These are phyloP conservation scores for Tarsius wallacei DNA, from an alignment of 2,797 vertebrate genomes.

Conservation along the genomic window DNA sequence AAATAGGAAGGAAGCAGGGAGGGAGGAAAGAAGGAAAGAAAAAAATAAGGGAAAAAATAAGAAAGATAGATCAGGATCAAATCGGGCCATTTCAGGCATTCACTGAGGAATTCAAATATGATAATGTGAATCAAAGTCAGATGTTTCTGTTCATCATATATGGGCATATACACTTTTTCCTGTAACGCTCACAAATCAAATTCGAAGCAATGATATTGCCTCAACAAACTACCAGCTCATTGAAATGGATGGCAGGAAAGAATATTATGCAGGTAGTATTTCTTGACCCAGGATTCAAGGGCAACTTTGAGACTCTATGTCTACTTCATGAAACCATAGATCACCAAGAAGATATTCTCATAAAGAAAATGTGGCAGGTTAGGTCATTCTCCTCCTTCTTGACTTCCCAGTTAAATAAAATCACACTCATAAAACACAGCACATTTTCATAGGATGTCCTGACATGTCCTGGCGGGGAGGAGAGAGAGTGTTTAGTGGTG, in stretches of 20 bases:
- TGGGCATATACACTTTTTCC: constrained; percentile 49
- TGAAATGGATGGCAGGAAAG: constrained; percentile 79
- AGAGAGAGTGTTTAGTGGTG: not conserved
- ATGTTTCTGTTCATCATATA: constrained; percentile 76
- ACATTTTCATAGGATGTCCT: constrained; percentile 68
- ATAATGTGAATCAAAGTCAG: constrained; percentile 84
- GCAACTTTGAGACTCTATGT: constrained; percentile 79
- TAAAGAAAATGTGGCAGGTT: constrained; percentile 86
- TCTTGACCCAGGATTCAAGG: constrained; percentile 83
- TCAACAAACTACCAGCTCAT: constrained; percentile 76
- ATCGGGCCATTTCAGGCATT: constrained; percentile 29
- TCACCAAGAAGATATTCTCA: constrained; percentile 84
- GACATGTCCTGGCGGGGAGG: not conserved
- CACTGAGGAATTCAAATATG: constrained; percentile 78
- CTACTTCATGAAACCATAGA: constrained; percentile 79
- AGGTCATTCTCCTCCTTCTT: constrained; percentile 81
- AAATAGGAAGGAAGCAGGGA: too few species aligned
- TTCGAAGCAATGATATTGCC: constrained; percentile 75
- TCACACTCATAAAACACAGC: constrained; percentile 76
- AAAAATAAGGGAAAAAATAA: not conserved
- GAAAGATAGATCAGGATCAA: not conserved
- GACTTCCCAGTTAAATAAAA: constrained; percentile 75
- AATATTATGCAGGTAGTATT: constrained; percentile 66
- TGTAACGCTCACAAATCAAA: constrained; percentile 85
- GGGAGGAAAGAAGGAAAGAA: too few species aligned